Conservation (phyloP, 2,888 invertebrate genomes). For the Hermodice carunculata region DNA sequence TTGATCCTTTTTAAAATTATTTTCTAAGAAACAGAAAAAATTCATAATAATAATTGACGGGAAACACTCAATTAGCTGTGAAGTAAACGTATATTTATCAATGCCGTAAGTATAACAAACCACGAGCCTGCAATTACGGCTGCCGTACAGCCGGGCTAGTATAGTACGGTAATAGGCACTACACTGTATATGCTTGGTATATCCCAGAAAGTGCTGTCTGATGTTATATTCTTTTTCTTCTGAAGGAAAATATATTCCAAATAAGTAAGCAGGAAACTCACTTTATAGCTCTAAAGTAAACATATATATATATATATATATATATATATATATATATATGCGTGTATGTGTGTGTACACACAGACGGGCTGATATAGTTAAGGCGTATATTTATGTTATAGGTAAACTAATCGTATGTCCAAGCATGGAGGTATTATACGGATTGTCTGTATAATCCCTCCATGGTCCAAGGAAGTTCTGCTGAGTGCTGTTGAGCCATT, state of each 20-base stretch:
- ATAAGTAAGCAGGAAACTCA: background rate
- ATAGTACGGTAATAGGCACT: no score
- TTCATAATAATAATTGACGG: no score
- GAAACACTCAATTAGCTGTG: background rate
- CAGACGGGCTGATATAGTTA: background rate
- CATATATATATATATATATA: conserved; percentile 12
- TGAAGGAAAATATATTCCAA: no score
- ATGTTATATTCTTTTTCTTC: no score
- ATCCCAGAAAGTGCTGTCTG: no score
- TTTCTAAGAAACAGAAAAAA: no score
- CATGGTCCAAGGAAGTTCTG: background rate
- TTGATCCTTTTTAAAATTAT: no score
- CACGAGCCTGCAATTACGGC: background rate
- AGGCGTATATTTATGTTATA: background rate
- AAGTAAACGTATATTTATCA: background rate
- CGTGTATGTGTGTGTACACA: conserved; percentile 1
- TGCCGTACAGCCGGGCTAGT: background rate
- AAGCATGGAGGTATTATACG: no score
- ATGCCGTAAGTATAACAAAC: background rate
- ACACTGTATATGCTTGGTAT: no score
- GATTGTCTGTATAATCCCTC: background rate
- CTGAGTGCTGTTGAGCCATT: background rate
- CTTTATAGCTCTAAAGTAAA: background rate
- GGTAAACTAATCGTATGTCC: no score
- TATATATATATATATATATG: conserved; percentile 4